A percentile compares a stretch with the other conserved stretches of the same genome.
These are phyloP conservation scores for Marmota monax DNA, from an alignment of 2,113 vertebrate species.

Conservation along the genomic window DNA sequence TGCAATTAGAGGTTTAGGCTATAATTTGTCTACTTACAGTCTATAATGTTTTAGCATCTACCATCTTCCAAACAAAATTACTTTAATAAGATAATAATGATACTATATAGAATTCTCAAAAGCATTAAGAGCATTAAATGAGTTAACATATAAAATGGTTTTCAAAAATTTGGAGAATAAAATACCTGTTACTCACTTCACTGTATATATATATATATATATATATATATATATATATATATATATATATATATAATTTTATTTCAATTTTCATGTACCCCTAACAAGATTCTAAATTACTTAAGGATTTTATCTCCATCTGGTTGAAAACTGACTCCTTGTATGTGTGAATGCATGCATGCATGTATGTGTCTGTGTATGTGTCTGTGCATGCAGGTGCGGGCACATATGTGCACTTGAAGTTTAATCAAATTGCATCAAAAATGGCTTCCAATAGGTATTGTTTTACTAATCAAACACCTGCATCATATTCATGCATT, in stretches of 20 bases:
- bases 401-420: too few species aligned
- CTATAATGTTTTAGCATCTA: background rate
- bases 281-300: background rate
- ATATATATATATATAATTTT: background rate
- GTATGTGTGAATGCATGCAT: background rate
- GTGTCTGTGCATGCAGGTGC: background rate
- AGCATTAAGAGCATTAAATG: background rate
- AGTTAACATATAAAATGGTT: background rate
- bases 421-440: background rate
- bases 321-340: background rate
- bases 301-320: background rate
- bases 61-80: background rate
- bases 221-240: background rate
- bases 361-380: too few species aligned
- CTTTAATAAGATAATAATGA: background rate
- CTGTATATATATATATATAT: background rate
- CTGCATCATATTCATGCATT: background rate
- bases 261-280: background rate
- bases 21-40: background rate
- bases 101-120: background rate
- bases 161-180: background rate
- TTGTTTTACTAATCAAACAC: background rate
- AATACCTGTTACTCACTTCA: background rate
- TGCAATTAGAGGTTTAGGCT: background rate
- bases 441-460: background rate